Evolutionary conservation across 2,797 vertebrate genomes (phyloP).

Genomic region (Cheirogaleus major): DNA sequence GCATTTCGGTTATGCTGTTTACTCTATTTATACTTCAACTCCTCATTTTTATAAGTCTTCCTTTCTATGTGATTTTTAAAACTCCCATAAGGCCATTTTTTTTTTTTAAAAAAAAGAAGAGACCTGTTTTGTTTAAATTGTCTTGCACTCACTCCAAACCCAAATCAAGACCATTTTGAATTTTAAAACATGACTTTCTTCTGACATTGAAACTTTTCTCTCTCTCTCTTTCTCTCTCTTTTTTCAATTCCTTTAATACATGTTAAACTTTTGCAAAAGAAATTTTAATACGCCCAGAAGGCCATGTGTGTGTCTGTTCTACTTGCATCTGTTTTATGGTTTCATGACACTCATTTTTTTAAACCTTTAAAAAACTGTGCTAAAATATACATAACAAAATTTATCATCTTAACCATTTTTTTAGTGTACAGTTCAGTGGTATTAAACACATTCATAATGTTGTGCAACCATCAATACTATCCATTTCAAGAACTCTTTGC

Average conservation of each 20-base stretch:
- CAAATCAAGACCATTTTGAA: conserved; percentile 28
- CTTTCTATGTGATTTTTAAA: conserved; percentile 42
- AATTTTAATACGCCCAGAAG: background rate
- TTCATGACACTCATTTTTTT: background rate
- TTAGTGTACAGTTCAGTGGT: background rate
- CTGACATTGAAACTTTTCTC: conserved; percentile 36
- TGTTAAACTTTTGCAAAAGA: background rate
- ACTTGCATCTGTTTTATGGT: background rate
- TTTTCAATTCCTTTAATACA: background rate
- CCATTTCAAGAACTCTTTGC: background rate
- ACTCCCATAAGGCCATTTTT: background rate
- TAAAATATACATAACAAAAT: background rate
- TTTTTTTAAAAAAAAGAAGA: background rate
- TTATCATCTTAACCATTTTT: background rate
- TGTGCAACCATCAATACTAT: background rate
- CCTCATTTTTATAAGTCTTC: conserved; percentile 23
- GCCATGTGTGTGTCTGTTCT: background rate
- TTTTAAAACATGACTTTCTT: conserved; percentile 45
- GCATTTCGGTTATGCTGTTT: background rate
- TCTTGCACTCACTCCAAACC: background rate
- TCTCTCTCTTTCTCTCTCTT: background rate
- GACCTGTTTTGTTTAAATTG: conserved; percentile 13
- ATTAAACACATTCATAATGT: background rate
- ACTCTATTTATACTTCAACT: background rate
- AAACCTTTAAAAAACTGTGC: background rate